Evolutionary conservation across 2,888 invertebrate species (phyloP), one percentile per base, ranked within the genome.

Genomic region (Muscina levida): DNA sequence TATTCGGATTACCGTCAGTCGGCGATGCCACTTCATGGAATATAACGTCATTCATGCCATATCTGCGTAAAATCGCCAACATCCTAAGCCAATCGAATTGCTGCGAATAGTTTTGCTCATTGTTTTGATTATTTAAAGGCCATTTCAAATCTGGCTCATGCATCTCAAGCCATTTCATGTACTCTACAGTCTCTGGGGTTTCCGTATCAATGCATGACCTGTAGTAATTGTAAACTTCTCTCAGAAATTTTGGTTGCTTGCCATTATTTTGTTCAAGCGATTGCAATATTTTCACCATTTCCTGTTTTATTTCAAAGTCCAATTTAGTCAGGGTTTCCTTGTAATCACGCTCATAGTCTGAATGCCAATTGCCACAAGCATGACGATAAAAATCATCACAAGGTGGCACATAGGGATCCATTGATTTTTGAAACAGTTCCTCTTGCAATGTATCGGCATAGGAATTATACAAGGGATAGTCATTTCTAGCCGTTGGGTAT

Each of bases 331-430:
- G 11, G 8, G 62, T 62, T 3, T 62, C 62, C 22, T 62, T 39
- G n/a, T 62, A 62, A 13, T 19, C 22, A 11, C 15, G 4, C 19
- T 10, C 13, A 17, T 11, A 39, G 4, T 42, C 39, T 13, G 62
- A 22, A 0, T 37, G 19, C 62, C 62, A 62, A 62, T 62, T 62
- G 22, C 62, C 62, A 13, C 62, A 62, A 0, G 62, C 62, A 62
- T 62, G 39, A 1, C 62, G 15, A 62, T 62, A 62, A 22, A 62
- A 62, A 22, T 62, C 62, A 17, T 62, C 62, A 62, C 62, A 62
- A 11, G 62, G 62, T 17, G 6, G 42, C 2, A 22, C 19, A 42
- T 42, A 19, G 1, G 11, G 1, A 22, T 62, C 62, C 62, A 62
- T 62, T 15, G 62, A 62, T 42, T 22, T 4, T 6, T 22, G 13